Evolutionary conservation across 1,140 invertebrate species (phyloP).

Genomic region (Panonychus citri): DNA sequence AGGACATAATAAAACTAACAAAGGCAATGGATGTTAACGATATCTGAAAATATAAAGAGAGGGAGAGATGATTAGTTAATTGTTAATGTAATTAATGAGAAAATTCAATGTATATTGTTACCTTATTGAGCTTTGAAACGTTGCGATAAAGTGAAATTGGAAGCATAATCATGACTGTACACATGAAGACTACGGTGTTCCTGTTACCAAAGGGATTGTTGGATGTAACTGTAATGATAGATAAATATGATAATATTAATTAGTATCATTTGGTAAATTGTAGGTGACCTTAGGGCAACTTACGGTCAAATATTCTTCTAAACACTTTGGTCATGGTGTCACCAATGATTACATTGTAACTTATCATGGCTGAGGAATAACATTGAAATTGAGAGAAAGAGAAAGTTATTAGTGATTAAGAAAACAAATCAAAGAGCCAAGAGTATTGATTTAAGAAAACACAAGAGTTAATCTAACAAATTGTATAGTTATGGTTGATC

Average conservation of each 20-base stretch:
- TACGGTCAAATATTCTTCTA: conserved; percentile 29
- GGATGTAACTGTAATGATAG: conserved; percentile 20
- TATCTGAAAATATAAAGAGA: conserved; percentile 18
- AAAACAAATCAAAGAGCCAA: too few species aligned
- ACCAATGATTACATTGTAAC: conserved; percentile 69
- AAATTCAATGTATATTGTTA: conserved; percentile 15
- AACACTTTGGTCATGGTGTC: conserved; percentile 67
- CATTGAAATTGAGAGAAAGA: conserved; percentile 18
- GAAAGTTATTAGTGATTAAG: too few species aligned
- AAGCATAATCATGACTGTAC: conserved; percentile 47
- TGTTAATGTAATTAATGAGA: conserved; percentile 2
- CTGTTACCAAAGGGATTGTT: conserved; percentile 36
- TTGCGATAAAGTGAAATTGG: conserved; percentile 59
- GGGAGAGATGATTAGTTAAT: conserved; percentile 27
- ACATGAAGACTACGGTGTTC: conserved; percentile 48
- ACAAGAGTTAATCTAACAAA: too few species aligned
- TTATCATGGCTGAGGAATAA: conserved; percentile 47
- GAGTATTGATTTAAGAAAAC: too few species aligned
- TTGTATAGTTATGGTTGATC: too few species aligned
- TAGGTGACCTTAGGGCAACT: background rate
- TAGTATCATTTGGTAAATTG: too few species aligned
- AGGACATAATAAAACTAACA: conserved; percentile 44
- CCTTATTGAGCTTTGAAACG: conserved; percentile 49
- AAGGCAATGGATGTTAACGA: conserved; percentile 52
- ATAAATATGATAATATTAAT: background rate